Percentiles rank a stretch among this genome's conserved stretches.
Conservation (phyloP, 2,888 invertebrate species). For the Xylota sylvarum region DNA sequence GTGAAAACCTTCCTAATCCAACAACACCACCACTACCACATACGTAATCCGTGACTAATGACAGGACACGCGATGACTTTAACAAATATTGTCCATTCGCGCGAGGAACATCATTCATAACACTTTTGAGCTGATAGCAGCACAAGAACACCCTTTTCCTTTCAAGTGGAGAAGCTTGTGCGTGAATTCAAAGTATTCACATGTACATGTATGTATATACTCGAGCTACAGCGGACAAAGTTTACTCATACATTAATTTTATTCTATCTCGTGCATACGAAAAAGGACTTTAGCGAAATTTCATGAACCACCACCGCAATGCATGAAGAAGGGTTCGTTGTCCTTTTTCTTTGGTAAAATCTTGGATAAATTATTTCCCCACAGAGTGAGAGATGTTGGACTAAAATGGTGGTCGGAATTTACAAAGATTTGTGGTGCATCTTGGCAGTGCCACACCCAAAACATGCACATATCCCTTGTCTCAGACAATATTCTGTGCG, state of each 20-base stretch:
- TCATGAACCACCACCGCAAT: conserved; percentile 29
- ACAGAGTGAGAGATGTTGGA: conserved; percentile 30
- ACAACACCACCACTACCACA: conserved; percentile 5
- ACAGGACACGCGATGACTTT: conserved; percentile 66
- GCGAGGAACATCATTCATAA: conserved; percentile 52
- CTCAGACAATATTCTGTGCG: conserved; percentile 1
- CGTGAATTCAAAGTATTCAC: conserved; percentile 2
- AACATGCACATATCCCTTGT: conserved; percentile 24
- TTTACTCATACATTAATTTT: conserved; percentile 67
- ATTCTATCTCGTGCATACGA: conserved; percentile 57
- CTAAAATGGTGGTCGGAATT: conserved; percentile 34
- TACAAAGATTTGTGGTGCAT: conserved; percentile 53
- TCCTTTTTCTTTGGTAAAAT: conserved; percentile 32
- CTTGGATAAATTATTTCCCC: conserved; percentile 61
- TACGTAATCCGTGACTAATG: conserved; percentile 43
- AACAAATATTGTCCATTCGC: conserved; percentile 64
- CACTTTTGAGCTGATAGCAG: conserved; percentile 45
- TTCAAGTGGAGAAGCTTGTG: conserved; percentile 11
- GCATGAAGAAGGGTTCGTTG: conserved; percentile 37
- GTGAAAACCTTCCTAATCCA: conserved; percentile 1
- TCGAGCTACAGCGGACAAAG: conserved; percentile 39
- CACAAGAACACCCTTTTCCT: not conserved
- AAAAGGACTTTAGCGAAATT: conserved; percentile 5
- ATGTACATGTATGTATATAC: not conserved
- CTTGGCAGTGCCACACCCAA: conserved; percentile 32